A percentile compares a stretch with the other conserved stretches of the same genome.
phyloP scores from a whole-genome alignment of 2,797 vertebrate genomes.

The Myotis planiceps region DNA sequence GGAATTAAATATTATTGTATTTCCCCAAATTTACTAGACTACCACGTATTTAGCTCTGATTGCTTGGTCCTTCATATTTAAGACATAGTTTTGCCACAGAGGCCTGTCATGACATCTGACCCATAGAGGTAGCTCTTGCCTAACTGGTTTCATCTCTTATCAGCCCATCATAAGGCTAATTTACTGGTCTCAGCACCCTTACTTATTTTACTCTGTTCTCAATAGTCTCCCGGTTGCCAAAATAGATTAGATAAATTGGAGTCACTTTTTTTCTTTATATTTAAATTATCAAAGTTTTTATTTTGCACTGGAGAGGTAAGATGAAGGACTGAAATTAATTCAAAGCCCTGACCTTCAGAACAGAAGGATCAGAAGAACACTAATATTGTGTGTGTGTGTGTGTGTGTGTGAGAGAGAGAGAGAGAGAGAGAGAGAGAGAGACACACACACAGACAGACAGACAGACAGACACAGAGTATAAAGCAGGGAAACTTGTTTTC shows the following conservation, averaged over 20 bases:
- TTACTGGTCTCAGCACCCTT: not conserved
- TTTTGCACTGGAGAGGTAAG: not conserved
- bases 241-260: not conserved
- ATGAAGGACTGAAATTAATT: not conserved
- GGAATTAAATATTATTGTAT: not conserved
- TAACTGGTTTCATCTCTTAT: not conserved
- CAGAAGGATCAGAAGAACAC: not conserved
- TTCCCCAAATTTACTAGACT: not conserved
- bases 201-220: not conserved
- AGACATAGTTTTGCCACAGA: not conserved
- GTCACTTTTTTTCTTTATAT: not conserved
- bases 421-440: too few species aligned
- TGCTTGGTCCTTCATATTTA: not conserved
- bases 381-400: too few species aligned
- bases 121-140: not conserved
- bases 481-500: conserved; percentile 22
- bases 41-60: not conserved
- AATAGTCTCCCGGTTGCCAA: not conserved
- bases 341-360: not conserved
- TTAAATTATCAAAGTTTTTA: conserved; percentile 5
- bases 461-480: not conserved
- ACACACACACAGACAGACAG: too few species aligned
- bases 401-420: not conserved
- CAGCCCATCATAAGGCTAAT: not conserved
- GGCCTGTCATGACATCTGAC: not conserved